phyloP scores from a whole-genome alignment of 2,113 vertebrate genomes.

The Brachypteracias leptosomus region DNA sequence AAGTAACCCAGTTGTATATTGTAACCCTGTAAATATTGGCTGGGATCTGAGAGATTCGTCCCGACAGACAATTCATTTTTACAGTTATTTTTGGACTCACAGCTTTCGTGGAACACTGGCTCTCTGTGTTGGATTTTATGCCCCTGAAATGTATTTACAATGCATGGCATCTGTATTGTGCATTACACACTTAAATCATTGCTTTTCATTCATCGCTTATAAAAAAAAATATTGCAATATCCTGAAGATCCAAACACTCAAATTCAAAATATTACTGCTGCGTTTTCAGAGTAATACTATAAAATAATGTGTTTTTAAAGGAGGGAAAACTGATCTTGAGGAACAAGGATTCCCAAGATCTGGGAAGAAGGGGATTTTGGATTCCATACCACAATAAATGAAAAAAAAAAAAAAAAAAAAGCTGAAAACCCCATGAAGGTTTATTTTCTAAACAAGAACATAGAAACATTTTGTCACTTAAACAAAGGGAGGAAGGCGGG shows the following conservation, averaged over 20 bases:
- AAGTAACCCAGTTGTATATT: slow-evolving; percentile 31
- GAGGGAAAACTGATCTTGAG: slow-evolving; percentile 30
- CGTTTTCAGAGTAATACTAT: not conserved
- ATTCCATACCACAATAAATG: not conserved
- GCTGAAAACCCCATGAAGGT: slow-evolving; percentile 14
- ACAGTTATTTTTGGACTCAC: slow-evolving; percentile 60
- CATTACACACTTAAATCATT: slow-evolving; percentile 65
- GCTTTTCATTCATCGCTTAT: slow-evolving; percentile 46
- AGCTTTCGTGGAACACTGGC: slow-evolving; percentile 45
- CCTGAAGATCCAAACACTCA: slow-evolving; percentile 42
- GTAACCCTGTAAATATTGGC: slow-evolving; percentile 40
- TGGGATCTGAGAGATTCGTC: slow-evolving; percentile 42
- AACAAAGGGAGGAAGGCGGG: slow-evolving; percentile 64
- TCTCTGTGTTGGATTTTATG: slow-evolving; percentile 62
- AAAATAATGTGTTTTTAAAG: slow-evolving; percentile 40
- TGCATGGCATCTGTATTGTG: slow-evolving; percentile 63
- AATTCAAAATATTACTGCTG: slow-evolving; percentile 52
- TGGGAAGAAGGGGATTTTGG: not conserved
- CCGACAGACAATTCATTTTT: slow-evolving; percentile 63
- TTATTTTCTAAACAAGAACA: slow-evolving; percentile 54
- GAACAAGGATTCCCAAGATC: slow-evolving; percentile 33
- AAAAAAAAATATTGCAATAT: slow-evolving; percentile 56
- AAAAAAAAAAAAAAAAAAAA: not conserved
- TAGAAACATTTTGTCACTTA: slow-evolving; percentile 64
- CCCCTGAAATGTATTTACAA: slow-evolving; percentile 66